phyloP scores from a whole-genome alignment of 2,113 vertebrate genomes.

The Hypocryptadius cinnamomeus region DNA sequence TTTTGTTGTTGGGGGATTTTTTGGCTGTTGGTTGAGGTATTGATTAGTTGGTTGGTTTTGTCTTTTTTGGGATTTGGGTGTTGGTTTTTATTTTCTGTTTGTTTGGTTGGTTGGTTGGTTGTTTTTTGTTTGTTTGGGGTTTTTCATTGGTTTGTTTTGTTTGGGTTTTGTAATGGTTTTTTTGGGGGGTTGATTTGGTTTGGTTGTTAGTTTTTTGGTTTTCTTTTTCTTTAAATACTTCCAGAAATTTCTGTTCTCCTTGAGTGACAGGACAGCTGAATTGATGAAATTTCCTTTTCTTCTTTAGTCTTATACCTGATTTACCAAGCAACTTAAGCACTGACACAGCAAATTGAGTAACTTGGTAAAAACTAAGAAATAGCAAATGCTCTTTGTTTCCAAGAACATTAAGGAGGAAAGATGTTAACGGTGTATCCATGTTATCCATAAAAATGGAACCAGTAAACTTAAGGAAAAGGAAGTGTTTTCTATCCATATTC shows the following conservation, averaged over 20 bases:
- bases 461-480: background rate
- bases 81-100: too few relatives aligned
- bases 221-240: too few relatives aligned
- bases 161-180: background rate
- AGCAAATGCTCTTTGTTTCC: background rate
- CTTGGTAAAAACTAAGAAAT: background rate
- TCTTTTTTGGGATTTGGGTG: too few relatives aligned
- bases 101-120: background rate
- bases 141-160: too few relatives aligned
- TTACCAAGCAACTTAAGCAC: background rate
- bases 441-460: background rate
- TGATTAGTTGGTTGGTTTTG: background rate
- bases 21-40: background rate
- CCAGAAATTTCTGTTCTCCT: background rate
- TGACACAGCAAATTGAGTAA: background rate
- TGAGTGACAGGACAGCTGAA: background rate
- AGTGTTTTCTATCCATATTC: background rate
- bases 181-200: background rate
- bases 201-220: rapidly evolving
- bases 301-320: background rate
- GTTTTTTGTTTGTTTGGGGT: background rate
- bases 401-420: background rate
- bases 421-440: background rate
- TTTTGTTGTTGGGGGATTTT: background rate
- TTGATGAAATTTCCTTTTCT: background rate